Evolutionary conservation across 2,113 vertebrate species (phyloP).

Genomic region (Nasalis larvatus): DNA sequence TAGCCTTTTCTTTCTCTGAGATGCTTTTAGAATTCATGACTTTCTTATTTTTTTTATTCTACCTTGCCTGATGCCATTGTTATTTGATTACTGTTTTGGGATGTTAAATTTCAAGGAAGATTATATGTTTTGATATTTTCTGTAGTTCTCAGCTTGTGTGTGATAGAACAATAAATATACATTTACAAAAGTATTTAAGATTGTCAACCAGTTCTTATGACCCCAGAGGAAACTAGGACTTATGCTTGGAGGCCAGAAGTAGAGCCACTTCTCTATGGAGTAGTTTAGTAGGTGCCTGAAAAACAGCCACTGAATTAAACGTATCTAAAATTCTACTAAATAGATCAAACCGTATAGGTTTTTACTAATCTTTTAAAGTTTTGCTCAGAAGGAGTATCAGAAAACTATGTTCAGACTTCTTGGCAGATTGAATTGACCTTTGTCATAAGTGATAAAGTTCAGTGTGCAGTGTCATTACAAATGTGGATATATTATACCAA

Average conservation of each 20-base stretch:
- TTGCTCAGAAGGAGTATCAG: neutral
- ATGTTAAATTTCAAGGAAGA: neutral
- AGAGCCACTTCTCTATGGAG: neutral
- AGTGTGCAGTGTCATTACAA: neutral
- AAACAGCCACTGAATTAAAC: neutral
- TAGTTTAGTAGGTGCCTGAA: neutral
- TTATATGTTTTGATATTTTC: neutral
- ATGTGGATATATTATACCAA: neutral
- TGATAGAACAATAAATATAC: neutral
- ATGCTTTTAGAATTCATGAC: neutral
- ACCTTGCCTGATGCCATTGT: neutral
- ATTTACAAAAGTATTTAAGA: neutral
- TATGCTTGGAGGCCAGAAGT: neutral
- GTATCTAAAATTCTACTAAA: neutral
- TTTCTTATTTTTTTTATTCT: slow-evolving; percentile 16
- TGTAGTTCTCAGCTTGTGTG: neutral
- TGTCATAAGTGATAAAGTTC: neutral
- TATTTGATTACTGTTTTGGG: neutral
- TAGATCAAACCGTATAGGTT: neutral
- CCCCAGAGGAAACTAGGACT: neutral
- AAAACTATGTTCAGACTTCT: neutral
- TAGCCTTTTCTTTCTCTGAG: neutral
- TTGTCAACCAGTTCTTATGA: neutral
- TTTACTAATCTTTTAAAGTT: neutral
- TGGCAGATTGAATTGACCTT: neutral